These are phyloP conservation scores for Macrotrachela quadricornifera DNA, from an alignment of 1,140 invertebrate genomes.

Conservation along the genomic window DNA sequence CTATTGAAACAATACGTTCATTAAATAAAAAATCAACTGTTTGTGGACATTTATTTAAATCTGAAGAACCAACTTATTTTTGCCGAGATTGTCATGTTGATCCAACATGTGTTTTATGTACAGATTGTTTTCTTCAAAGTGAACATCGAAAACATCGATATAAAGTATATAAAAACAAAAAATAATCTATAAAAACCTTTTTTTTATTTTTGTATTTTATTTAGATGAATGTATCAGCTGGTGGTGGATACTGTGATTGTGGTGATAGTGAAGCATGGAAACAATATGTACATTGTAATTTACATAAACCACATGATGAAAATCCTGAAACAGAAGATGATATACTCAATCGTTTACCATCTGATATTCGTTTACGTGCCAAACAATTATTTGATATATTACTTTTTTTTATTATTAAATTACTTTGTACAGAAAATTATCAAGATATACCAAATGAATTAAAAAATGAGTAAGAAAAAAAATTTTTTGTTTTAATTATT, in stretches of 20 bases:
- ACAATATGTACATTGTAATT: slow-evolving; percentile 52
- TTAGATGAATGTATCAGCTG: slow-evolving; percentile 62
- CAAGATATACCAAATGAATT: slow-evolving; percentile 30
- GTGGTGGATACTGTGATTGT: slow-evolving; percentile 89
- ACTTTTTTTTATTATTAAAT: slow-evolving; percentile 52
- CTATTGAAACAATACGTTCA: slow-evolving; percentile 35
- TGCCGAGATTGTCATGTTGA: slow-evolving; percentile 57
- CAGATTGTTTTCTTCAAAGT: slow-evolving; percentile 83
- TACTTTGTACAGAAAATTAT: slow-evolving; percentile 48
- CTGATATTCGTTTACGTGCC: slow-evolving; percentile 18
- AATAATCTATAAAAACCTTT: too few relatives aligned
- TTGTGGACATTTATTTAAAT: slow-evolving; percentile 81
- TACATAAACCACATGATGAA: slow-evolving; percentile 22
- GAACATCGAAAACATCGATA: slow-evolving; percentile 46
- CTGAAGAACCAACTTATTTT: slow-evolving; percentile 86
- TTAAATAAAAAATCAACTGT: slow-evolving; percentile 46
- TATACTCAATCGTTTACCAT: slow-evolving; percentile 14
- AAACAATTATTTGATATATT: slow-evolving; percentile 42
- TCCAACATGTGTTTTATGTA: slow-evolving; percentile 86
- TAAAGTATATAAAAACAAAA: slow-evolving; percentile 12
- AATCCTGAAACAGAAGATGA: background rate
- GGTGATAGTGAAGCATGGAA: slow-evolving; percentile 86
- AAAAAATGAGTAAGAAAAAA: slow-evolving; percentile 34
- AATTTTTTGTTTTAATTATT: slow-evolving; percentile 2
- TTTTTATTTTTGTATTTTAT: too few relatives aligned